Evolutionary conservation across 2,113 vertebrate genomes (phyloP), one percentile per base, ranked within the genome.

Genomic region (Sinocyclocheilus anophthalmus): DNA sequence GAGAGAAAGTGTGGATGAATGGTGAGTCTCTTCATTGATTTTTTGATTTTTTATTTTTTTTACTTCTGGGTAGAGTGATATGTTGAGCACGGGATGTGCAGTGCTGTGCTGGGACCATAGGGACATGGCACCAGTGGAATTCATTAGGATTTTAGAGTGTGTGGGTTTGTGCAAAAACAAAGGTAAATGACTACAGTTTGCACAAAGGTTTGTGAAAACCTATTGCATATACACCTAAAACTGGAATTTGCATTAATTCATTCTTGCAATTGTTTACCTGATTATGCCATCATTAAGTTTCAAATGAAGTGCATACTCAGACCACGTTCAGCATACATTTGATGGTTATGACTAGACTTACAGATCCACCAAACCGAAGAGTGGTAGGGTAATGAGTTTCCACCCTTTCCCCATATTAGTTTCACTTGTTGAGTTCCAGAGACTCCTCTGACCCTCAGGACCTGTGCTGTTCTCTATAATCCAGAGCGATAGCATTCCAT

Each of bases 391-490:
- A 20, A 96, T 83, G 90, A 92, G 93, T 85, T 95, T 97, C 98
- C 97, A 99, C 73, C 95, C 97, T 91, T 94, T 83, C 88, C 93
- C 92, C 88, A 93, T 89, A 93, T 86, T 91, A 76, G 90, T 86
- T 92, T 96, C 91, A 85, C 88, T 0, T 84, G 90, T 89, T 89
- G 95, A 95, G 18, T 94, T 93, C 97, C 97, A 99, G 89, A 99
- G 92, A 0, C 37, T 92, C 80, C 89, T 92, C 86, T 93, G 94
- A 45, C 96, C 95, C 5, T 96, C 96, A 0, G 94, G 96, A 16
- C 96, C 96, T 0, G 97, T 99, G 87, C 95, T 96, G 92, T 99
- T 99, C 89, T 98, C 96, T 0, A 95, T 89, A 70, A 98, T 89
- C 93, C 95, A 92, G 89, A 99, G 89, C 61, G 97, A 98, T 30